phyloP scores from a whole-genome alignment of 1,140 invertebrate genomes.

The Ericerus pela region DNA sequence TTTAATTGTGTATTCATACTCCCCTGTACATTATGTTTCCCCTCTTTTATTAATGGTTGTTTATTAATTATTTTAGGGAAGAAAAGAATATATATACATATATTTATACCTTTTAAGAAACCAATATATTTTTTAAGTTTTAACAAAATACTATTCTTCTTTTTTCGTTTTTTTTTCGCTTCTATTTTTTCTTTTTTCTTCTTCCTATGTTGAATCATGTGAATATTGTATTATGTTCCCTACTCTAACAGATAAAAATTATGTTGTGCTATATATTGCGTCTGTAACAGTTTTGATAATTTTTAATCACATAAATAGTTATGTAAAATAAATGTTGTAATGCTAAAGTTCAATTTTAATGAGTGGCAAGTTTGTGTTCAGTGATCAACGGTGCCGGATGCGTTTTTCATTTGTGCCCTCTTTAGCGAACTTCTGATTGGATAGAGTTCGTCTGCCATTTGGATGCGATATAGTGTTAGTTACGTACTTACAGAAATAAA shows the following conservation, averaged over 20 bases:
- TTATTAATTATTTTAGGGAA: too few relatives aligned
- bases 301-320: slow-evolving; percentile 6
- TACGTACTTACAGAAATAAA: too few relatives aligned
- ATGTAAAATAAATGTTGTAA: slow-evolving; percentile 12
- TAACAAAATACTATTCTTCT: not conserved
- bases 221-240: slow-evolving; percentile 6
- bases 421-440: too few relatives aligned
- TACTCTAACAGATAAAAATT: not conserved
- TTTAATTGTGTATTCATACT: too few relatives aligned
- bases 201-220: not conserved
- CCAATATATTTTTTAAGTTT: not conserved
- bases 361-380: too few relatives aligned
- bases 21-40: too few relatives aligned
- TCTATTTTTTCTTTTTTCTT: not conserved
- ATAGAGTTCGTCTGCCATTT: too few relatives aligned
- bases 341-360: not conserved
- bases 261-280: slow-evolving; percentile 2
- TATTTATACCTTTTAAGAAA: slow-evolving; percentile 1
- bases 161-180: slow-evolving; percentile 2
- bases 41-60: too few relatives aligned
- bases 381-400: too few relatives aligned
- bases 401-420: too few relatives aligned
- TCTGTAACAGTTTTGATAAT: slow-evolving; percentile 6
- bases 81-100: too few relatives aligned
- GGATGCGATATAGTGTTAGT: too few relatives aligned